Conservation (phyloP, 2,113 vertebrate species). For the Talpa occidentalis region DNA sequence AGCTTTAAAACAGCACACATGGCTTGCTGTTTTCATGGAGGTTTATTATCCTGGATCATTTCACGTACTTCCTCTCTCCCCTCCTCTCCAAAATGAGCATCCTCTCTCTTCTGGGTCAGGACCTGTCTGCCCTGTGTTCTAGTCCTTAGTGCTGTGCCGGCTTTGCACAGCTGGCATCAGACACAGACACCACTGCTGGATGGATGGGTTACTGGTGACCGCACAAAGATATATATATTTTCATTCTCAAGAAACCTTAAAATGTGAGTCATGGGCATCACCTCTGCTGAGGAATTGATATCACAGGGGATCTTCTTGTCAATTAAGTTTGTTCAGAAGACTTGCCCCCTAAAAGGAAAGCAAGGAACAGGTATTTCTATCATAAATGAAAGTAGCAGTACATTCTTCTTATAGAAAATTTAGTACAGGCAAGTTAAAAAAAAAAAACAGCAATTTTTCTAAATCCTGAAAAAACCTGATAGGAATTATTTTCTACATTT, state of each 20-base stretch:
- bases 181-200: neutral
- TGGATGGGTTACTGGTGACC: neutral
- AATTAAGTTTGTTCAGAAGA: neutral
- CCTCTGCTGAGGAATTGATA: neutral
- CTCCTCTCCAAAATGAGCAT: neutral
- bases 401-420: neutral
- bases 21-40: neutral
- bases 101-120: neutral
- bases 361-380: neutral
- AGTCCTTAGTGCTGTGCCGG: rapidly evolving
- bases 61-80: neutral
- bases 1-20: neutral
- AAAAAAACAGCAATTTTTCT: neutral
- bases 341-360: neutral
- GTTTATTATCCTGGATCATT: neutral
- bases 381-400: neutral
- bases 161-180: neutral
- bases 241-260: neutral
- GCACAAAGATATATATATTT: neutral
- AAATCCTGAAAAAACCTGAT: neutral
- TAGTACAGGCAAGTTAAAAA: neutral
- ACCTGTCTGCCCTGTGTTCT: too few species aligned
- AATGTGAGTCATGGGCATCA: neutral
- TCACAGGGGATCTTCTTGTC: neutral
- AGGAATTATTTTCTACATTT: neutral